Conservation (phyloP, 2,113 vertebrate species). For the Pygoscelis adeliae region DNA sequence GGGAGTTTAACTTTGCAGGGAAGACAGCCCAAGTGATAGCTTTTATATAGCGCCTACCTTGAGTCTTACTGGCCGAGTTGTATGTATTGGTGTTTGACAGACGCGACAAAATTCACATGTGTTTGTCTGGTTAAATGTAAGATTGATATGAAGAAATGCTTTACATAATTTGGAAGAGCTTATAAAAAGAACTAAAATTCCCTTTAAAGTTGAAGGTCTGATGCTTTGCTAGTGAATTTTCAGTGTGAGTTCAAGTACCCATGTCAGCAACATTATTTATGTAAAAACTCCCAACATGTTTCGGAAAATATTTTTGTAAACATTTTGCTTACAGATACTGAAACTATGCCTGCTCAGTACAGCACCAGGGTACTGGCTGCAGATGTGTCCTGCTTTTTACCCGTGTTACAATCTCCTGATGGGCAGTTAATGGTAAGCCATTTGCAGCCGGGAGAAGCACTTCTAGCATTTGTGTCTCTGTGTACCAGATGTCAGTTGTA, state of each 20-base stretch:
- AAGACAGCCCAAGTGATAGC: not conserved
- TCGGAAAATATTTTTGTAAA: not conserved
- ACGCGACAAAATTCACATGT: not conserved
- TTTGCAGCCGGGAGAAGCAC: not conserved
- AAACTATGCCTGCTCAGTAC: not conserved
- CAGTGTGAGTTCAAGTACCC: not conserved
- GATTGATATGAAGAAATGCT: not conserved
- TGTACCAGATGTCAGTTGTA: not conserved
- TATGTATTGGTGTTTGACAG: not conserved
- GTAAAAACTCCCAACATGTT: not conserved
- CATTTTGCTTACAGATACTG: not conserved
- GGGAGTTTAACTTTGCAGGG: not conserved
- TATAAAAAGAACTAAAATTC: not conserved
- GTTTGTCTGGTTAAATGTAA: not conserved
- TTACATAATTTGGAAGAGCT: not conserved
- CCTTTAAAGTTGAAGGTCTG: not conserved
- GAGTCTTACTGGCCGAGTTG: not conserved
- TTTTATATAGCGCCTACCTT: not conserved
- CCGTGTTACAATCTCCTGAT: not conserved
- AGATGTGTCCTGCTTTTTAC: not conserved
- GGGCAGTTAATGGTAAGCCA: not conserved
- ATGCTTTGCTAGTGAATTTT: not conserved
- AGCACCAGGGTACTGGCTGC: not conserved
- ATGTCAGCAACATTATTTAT: not conserved
- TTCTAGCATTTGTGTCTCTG: not conserved